Base-by-base conservation (phyloP, 2,113 vertebrate genomes). In the Noctilio leporinus region DNA sequence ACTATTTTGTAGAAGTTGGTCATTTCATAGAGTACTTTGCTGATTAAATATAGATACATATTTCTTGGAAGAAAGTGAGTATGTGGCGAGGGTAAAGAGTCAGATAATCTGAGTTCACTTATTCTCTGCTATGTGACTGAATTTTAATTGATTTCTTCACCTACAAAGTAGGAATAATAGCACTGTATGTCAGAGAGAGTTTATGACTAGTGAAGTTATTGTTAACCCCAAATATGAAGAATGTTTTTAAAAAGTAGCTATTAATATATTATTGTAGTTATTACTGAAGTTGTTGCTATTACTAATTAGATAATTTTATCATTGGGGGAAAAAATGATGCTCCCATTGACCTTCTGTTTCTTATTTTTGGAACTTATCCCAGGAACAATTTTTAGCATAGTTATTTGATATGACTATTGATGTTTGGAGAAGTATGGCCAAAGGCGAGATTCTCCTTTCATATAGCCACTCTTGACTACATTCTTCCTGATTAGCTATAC, bases 271-370 rank as follows among this genome's bases (percentile, higher is more conserved):
- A 20, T 53, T n/a, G 38, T 40, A 30, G 1, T 55, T 82, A 69
- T 45, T 57, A 62, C 43, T 75, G 15, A 88, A 75, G 26, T 88
- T 64, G 16, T 77, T 93, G 28, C 64, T 67, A 45, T 75, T 67
- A 93, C 78, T 93, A 69, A 87, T 93, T 73, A 78, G 14, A 24
- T 17, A 89, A 59, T 95, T 77, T 91, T 84, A 65, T 94, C 26
- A 80, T 40, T 89, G 80, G 70, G 70, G 47, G 30, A 96, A 91
- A 89, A 84, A 62, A 69, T 22, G 51, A 64, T 81, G 7, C 7
- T 95, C 10, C 45, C 7, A 92, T 3, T 65, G 70, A 40, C 78
- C 38, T 67, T 90, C 40, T 84, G 65, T 67, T 95, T 86, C 78
- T 92, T 6, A 76, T 33, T 93, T 96, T 95, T 55, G 45, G 30